Percentiles rank a stretch among this genome's conserved stretches.
These are phyloP conservation scores for Calameuta idolon DNA, from an alignment of 2,888 invertebrate species.

Conservation along the genomic window DNA sequence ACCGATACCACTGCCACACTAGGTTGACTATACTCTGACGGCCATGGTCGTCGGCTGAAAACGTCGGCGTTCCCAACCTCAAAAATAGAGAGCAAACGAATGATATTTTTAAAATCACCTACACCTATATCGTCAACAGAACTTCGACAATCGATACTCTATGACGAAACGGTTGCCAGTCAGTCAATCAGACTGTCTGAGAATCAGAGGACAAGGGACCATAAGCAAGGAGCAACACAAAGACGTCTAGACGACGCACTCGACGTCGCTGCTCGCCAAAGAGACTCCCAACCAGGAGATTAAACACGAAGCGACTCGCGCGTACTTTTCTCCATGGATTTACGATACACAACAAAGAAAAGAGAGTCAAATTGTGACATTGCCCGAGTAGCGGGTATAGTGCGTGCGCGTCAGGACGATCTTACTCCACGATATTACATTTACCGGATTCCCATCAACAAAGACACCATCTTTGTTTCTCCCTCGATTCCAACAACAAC, in stretches of 20 bases:
- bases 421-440: neutral
- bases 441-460: neutral
- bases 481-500: neutral
- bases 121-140: neutral
- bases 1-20: neutral
- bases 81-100: slow-evolving; percentile 4
- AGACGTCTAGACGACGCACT: neutral
- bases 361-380: neutral
- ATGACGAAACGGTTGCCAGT: neutral
- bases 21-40: neutral
- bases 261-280: neutral
- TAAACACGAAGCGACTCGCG: neutral
- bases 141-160: neutral
- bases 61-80: neutral
- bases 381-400: neutral
- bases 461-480: neutral
- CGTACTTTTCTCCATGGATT: neutral
- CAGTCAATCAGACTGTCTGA: neutral
- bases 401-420: neutral
- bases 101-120: neutral
- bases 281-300: neutral
- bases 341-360: neutral
- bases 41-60: neutral
- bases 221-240: neutral
- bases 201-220: neutral